phyloP scores from a whole-genome alignment of 2,113 vertebrate species.

The Tautogolabrus adspersus region DNA sequence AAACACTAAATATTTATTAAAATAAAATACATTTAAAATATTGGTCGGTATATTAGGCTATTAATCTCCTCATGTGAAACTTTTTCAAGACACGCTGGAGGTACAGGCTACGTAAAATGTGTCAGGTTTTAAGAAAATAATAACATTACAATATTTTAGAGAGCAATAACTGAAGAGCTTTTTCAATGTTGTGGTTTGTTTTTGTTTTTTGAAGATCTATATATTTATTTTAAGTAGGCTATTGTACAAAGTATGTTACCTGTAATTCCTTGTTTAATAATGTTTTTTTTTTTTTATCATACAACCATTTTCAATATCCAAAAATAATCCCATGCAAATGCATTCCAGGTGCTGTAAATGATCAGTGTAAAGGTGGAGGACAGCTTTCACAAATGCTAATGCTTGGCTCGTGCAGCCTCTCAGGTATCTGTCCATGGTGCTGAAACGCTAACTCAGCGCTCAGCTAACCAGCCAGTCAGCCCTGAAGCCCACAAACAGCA shows the following conservation, averaged over 20 bases:
- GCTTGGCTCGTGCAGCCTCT: conserved; percentile 35
- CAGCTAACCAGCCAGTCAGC: conserved; percentile 22
- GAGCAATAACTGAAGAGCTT: too few species aligned
- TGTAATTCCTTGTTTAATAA: background rate
- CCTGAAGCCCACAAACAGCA: conserved; percentile 44
- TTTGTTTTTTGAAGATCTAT: too few species aligned
- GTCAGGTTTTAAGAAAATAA: too few species aligned
- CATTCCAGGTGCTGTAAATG: conserved; percentile 61
- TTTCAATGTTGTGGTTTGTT: too few species aligned
- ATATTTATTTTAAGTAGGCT: too few species aligned
- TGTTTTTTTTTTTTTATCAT: background rate
- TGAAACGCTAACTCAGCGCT: conserved; percentile 75
- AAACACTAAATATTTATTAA: too few species aligned
- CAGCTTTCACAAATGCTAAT: conserved; percentile 66
- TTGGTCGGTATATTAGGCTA: background rate
- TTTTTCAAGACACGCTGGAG: too few species aligned
- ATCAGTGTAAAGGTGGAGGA: conserved; percentile 56
- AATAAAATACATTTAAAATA: background rate
- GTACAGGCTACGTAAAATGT: too few species aligned
- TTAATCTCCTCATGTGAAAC: background rate
- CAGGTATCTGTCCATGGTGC: conserved; percentile 82
- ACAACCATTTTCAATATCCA: background rate
- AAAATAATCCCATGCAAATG: conserved; percentile 55
- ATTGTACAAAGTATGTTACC: too few species aligned
- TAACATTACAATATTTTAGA: too few species aligned